Evolutionary conservation across 1,140 invertebrate genomes (phyloP).

Genomic region (Lepidostoma basale): DNA sequence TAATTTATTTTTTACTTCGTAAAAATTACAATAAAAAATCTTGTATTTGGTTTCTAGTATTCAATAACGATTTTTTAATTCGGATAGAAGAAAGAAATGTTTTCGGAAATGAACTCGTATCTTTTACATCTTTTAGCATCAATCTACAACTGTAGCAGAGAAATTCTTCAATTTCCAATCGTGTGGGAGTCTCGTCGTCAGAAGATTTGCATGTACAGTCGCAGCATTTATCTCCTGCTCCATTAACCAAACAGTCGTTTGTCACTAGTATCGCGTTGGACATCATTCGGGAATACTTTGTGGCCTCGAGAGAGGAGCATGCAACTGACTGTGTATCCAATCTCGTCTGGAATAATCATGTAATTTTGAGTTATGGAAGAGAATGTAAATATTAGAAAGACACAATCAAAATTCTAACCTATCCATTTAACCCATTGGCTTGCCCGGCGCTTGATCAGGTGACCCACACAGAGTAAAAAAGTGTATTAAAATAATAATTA

Average conservation of each 20-base stretch:
- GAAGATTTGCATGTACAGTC: conserved; percentile 28
- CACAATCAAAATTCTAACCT: too few species aligned
- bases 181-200: background rate
- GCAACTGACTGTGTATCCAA: conserved; percentile 47
- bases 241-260: background rate
- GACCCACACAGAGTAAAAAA: too few species aligned
- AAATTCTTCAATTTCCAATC: conserved; percentile 21
- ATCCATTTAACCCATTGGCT: too few species aligned
- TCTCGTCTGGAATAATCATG: conserved; percentile 51
- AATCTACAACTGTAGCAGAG: conserved; percentile 41
- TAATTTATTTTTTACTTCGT: background rate
- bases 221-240: conserved; percentile 19
- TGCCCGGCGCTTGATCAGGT: too few species aligned
- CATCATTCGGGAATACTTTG: conserved; percentile 53
- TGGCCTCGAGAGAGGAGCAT: conserved; percentile 54
- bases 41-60: conserved; percentile 37
- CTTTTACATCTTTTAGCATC: conserved; percentile 29
- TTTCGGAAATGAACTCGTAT: conserved; percentile 16
- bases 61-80: conserved; percentile 3
- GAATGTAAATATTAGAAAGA: too few species aligned
- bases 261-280: conserved; percentile 42
- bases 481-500: too few species aligned
- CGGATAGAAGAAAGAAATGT: conserved; percentile 15
- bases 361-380: too few species aligned
- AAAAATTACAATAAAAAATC: conserved; percentile 36